Base-by-base conservation (phyloP, 2,888 invertebrate genomes). In the Eupithecia centaureata region DNA sequence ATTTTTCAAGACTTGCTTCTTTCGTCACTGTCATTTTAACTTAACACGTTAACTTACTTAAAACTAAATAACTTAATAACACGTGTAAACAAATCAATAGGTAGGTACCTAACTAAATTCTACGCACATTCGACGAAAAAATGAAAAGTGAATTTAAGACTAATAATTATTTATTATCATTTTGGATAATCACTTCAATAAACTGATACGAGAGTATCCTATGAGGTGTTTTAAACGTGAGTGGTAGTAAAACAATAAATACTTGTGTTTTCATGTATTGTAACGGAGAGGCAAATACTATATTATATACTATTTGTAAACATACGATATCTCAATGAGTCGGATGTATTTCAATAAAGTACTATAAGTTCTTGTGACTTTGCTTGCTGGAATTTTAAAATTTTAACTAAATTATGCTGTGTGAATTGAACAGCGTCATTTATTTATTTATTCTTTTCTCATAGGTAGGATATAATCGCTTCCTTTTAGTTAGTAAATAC, bases 1-100 rank as follows among this genome's bases (percentile, higher is more conserved):
- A 74, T 63, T 77, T 76, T 62, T 76, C 70, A 8, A 47, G 27
- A 0, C 7, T 10, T 35, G 30, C 65, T 0, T 35, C 67, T 38
- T 22, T 61, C 0, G 61, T 13, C 33, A 47, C 60, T 2, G 61
- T 65, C 67, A 73, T 71, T 63, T 52, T 71, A 15, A 61, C 15
- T 27, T 18, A 15, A 52, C 4, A n/a, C 2, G 1, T n/a, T n/a
- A n/a, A n/a, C n/a, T n/a, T n/a, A n/a, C n/a, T n/a, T n/a, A n/a
- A n/a, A n/a, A n/a, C n/a, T n/a, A n/a, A n/a, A n/a, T n/a, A n/a
- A n/a, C n/a, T 22, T 10, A 22, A 18, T 38, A 42, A 47, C 22
- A 47, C 18, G 2, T 12, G 7, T 42, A n/a, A 18, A 42, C 7
- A 42, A 42, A 18, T 18, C 42, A 42, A 42, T n/a, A n/a, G n/a